A percentile compares a stretch with the other conserved stretches of the same genome.
Conservation (phyloP, 2,888 invertebrate genomes). For the Agrotis ipsilon region DNA sequence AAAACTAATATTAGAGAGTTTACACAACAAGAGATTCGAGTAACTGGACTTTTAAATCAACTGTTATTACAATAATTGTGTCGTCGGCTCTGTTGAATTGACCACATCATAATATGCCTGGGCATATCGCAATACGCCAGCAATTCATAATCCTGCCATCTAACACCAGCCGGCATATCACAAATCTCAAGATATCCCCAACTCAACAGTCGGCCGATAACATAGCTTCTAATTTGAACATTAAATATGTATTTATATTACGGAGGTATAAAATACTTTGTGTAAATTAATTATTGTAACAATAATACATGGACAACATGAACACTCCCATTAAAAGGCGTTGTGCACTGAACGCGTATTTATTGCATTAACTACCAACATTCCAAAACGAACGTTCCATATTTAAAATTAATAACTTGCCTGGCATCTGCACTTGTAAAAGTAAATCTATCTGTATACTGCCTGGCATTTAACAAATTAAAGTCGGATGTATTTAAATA, state of each 20-base stretch:
- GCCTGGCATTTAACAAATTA: constrained; percentile 40
- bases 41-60: constrained; percentile 63
- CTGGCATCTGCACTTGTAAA: neutral
- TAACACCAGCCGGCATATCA: too few species aligned
- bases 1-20: constrained; percentile 17
- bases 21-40: constrained; percentile 55
- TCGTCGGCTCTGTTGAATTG: too few species aligned
- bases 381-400: constrained; percentile 51
- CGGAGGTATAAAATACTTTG: constrained; percentile 68
- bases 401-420: constrained; percentile 32
- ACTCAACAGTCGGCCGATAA: too few species aligned
- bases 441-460: constrained; percentile 5
- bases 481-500: constrained; percentile 25
- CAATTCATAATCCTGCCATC: too few species aligned
- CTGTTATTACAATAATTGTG: constrained; percentile 27
- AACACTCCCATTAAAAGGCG: constrained; percentile 66
- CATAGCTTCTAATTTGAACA: constrained; percentile 53
- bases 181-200: too few species aligned
- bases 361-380: constrained; percentile 57
- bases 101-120: too few species aligned
- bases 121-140: too few species aligned
- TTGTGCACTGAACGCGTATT: constrained; percentile 62
- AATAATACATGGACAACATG: constrained; percentile 59
- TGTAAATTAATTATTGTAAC: constrained; percentile 65
- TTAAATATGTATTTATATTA: constrained; percentile 54